Base-by-base conservation (phyloP, 2,888 invertebrate species). In the Folsomia candida region DNA sequence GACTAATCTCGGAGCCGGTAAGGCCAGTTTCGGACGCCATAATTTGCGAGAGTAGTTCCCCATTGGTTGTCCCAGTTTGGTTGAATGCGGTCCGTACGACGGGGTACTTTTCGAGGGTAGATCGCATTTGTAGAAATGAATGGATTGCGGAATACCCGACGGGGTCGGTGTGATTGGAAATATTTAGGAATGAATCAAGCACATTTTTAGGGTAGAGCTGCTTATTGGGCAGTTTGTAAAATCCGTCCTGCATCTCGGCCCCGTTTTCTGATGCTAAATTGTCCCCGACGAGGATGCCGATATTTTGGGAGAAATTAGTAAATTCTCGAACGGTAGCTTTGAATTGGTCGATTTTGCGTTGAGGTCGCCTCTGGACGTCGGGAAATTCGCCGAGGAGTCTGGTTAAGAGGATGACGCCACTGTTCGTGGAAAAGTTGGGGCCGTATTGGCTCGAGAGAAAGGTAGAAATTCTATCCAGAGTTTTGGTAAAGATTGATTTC, bases 201-300 rank as follows among this genome's bases (percentile, higher is more conserved):
- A 74, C 51, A 60, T 74, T 74, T 68, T 70, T 69, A 1, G 74
- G 74, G 24, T 72, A 74, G 0, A 72, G 65, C 26, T 74, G 61
- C 2, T 60, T 64, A 51, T 74, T 74, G 1, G 70, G 68, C 1
- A 74, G 66, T 62, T 66, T 60, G 6, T 28, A 27, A 24, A 37
- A 70, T 6, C 69, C 68, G 6, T 47, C 58, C 24, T 68, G 62
- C n/a, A 57, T 29, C 28, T 29, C 47, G 1, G 63, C 18, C 1
- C 54, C 63, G 14, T 28, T 26, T 18, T 58, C 29, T 20, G 63
- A 65, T 18, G 71, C 69, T 18, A 64, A 61, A 27, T 74, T 72
- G 27, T 74, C 74, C 26, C 72, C 74, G 0, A 74, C 60, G 22
- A 65, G 25, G 14, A 74, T 64, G 51, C 59, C 60, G 24, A 70